A percentile compares a stretch with the other conserved stretches of the same genome.
Conservation (phyloP, 2,888 invertebrate genomes). For the Anoplius nigerrimus region DNA sequence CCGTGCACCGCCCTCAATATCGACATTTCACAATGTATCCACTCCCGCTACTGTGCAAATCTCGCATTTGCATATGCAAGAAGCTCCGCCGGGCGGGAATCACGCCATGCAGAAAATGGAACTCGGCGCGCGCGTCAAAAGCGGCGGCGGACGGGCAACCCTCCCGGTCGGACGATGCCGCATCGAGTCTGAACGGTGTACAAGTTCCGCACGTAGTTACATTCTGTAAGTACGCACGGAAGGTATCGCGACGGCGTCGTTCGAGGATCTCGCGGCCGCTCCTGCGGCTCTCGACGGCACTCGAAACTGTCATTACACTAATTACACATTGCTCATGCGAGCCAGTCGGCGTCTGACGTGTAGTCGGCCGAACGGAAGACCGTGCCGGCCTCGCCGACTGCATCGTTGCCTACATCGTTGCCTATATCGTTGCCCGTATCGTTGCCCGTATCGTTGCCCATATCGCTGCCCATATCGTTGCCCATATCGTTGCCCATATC, state of each 20-base stretch:
- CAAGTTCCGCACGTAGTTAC: neutral
- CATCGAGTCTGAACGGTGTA: no score
- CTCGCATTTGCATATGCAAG: neutral
- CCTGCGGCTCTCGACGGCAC: conserved; percentile 27
- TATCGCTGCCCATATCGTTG: conserved; percentile 13
- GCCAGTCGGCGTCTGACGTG: conserved; percentile 8
- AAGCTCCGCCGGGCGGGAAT: no score
- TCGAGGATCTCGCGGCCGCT: conserved; percentile 17
- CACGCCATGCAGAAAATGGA: no score
- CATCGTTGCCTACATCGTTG: neutral
- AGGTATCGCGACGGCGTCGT: neutral
- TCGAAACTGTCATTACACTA: conserved; percentile 58
- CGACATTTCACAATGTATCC: no score
- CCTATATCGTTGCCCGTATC: neutral
- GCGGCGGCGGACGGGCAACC: no score
- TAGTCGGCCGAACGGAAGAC: no score
- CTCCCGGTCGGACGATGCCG: no score
- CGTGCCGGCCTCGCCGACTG: no score
- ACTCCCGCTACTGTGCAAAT: neutral
- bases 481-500: no score
- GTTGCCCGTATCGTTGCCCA: neutral
- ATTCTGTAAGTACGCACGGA: neutral
- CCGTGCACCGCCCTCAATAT: no score
- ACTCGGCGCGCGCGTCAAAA: no score
- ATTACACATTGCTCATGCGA: conserved; percentile 45